These are phyloP conservation scores for Caenorhabditis macrosperma DNA, from an alignment of 2,888 invertebrate genomes.

Conservation along the genomic window DNA sequence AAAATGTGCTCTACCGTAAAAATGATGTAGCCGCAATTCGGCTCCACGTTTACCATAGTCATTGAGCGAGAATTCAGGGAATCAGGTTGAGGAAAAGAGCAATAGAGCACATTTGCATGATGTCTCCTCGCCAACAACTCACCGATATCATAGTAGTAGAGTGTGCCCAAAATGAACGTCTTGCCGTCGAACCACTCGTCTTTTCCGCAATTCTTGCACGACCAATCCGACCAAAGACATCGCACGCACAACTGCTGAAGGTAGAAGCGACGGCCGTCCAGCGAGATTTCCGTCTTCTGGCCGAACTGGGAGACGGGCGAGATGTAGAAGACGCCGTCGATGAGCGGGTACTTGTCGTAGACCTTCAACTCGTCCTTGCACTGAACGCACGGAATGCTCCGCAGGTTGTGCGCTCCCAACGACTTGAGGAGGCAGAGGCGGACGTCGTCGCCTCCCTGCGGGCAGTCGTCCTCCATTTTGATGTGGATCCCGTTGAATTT, in stretches of 20 bases:
- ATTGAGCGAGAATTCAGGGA: too few species aligned
- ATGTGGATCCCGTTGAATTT: constrained; percentile 99
- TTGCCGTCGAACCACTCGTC: constrained; percentile 91
- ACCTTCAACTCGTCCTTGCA: constrained; percentile 89
- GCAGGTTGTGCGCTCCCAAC: constrained; percentile 91
- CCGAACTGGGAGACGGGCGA: constrained; percentile 85
- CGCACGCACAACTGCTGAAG: constrained; percentile 67
- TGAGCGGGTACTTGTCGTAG: constrained; percentile 95
- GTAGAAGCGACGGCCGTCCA: constrained; percentile 61
- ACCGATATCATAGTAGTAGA: constrained; percentile 97
- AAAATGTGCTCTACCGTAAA: too few species aligned
- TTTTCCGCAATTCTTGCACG: constrained; percentile 62
- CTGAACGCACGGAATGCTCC: constrained; percentile 84
- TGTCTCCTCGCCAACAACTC: not conserved
- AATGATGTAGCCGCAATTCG: too few species aligned
- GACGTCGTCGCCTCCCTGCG: constrained; percentile 98
- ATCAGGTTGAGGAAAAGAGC: not conserved
- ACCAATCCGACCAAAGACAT: constrained; percentile 70
- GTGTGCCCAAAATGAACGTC: constrained; percentile 93
- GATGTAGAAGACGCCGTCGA: constrained; percentile 97
- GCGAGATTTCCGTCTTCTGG: constrained; percentile 53
- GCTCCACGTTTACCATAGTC: too few species aligned
- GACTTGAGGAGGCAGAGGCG: constrained; percentile 95
- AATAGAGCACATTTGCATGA: not conserved
- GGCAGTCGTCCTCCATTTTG: constrained; percentile 99